A percentile compares a stretch with the other conserved stretches of the same genome.
phyloP scores from a whole-genome alignment of 2,888 invertebrate species.

The Tetrapedia diversipes region DNA sequence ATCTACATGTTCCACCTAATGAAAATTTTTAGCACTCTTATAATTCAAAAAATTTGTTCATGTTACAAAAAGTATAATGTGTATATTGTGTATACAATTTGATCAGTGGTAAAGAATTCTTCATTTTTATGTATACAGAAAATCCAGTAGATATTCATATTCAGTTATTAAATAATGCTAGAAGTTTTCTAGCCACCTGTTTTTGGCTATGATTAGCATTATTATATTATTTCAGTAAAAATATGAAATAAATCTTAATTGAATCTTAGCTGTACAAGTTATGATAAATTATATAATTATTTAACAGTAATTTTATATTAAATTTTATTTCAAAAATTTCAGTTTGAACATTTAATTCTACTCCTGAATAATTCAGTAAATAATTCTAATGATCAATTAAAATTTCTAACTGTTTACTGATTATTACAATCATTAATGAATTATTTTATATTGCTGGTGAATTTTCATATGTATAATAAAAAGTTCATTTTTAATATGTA shows the following conservation, averaged over 20 bases:
- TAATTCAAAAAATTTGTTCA: slow-evolving; percentile 28
- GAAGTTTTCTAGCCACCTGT: slow-evolving; percentile 32
- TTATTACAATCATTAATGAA: slow-evolving; percentile 1
- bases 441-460: slow-evolving; percentile 6
- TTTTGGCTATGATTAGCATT: slow-evolving; percentile 39
- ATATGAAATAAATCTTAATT: slow-evolving; percentile 6
- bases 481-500: slow-evolving; percentile 26
- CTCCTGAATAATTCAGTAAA: not conserved
- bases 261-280: not conserved
- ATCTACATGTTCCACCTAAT: slow-evolving; percentile 18
- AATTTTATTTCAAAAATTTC: slow-evolving; percentile 20
- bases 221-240: slow-evolving; percentile 15
- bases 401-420: not conserved
- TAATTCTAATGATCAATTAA: not conserved
- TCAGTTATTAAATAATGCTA: slow-evolving; percentile 26
- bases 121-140: slow-evolving; percentile 24
- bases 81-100: slow-evolving; percentile 38
- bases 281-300: too few species aligned
- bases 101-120: slow-evolving; percentile 26
- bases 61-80: slow-evolving; percentile 23
- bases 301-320: not conserved
- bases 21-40: slow-evolving; percentile 25
- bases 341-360: not conserved
- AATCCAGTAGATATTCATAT: slow-evolving; percentile 14
- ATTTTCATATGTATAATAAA: slow-evolving; percentile 13